Base-by-base conservation (phyloP, 2,797 vertebrate genomes). In the Protosalanx chinensis region DNA sequence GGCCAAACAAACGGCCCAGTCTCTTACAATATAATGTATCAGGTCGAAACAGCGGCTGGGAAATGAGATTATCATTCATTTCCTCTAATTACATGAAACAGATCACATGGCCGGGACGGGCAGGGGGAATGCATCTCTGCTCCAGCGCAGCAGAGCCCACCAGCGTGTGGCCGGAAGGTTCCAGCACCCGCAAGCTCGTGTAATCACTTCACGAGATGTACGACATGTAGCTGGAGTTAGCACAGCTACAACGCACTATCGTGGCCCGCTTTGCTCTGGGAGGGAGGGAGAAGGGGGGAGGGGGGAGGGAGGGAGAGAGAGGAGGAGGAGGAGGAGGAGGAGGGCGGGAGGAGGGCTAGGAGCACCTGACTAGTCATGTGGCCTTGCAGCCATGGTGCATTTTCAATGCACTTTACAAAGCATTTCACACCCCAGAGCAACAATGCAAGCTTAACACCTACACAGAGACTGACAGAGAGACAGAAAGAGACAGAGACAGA, bases 381-480 rank as follows among this genome's bases (percentile, higher is more conserved):
- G 79, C 77, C 76, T 82, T 78, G 69, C 68, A 77, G 67, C 82
- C 72, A 3, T 77, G 70, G 80, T 81, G 79, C 76, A 71, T 76
- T 76, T 68, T 74, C 70, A 69, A 41, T 84, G 76, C 82, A 73
- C 78, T 84, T 41, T 2, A 41, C 74, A 75, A 82, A 85, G 78
- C 81, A 82, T 84, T 84, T 82, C 85, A 86, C 82, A 86, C 78
- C 1, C 37, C 71, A 75, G 62, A 80, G 79, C 74, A 72, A 85
- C 85, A 85, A 86, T 79, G 79, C 80, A 79, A 85, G 82, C 84
- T 85, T 74, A 81, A 85, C 83, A 86, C 79, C 80, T 72, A 80
- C 79, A 79, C 62, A 51, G 81, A 82, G 59, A 60, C n/a, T n/a
- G 30, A 72, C 41, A 64, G n/a, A 6, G 2, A 41, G 37, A 41